These are phyloP conservation scores for Corydoras sp. DNA, from an alignment of 2,113 vertebrate genomes.

Conservation along the genomic window DNA sequence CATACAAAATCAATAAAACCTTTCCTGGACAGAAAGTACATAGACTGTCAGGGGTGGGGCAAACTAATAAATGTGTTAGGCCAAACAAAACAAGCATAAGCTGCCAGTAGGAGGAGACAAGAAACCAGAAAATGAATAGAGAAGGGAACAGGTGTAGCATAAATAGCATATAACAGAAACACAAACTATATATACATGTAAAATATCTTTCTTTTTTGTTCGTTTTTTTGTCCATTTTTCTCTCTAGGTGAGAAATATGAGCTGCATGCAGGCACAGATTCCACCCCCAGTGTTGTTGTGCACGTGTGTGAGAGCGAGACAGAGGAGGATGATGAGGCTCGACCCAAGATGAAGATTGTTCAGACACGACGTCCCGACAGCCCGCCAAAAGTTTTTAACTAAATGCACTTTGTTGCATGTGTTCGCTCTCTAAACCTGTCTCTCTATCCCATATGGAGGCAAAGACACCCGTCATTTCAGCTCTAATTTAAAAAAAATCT, in stretches of 20 bases:
- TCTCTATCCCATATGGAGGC: slow-evolving; percentile 66
- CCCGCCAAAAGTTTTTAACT: slow-evolving; percentile 65
- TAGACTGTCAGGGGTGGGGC: too few species aligned
- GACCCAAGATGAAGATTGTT: slow-evolving; percentile 86
- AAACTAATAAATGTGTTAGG: too few species aligned
- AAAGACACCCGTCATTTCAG: slow-evolving; percentile 69
- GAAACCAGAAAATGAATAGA: too few species aligned
- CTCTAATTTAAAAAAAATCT: slow-evolving; percentile 51
- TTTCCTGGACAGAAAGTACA: too few species aligned
- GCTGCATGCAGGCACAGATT: slow-evolving; percentile 92
- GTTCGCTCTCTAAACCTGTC: slow-evolving; percentile 59
- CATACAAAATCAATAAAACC: too few species aligned
- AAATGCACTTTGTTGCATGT: slow-evolving; percentile 54
- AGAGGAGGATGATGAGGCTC: slow-evolving; percentile 82
- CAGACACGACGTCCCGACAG: slow-evolving; percentile 87
- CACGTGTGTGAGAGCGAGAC: slow-evolving; percentile 90
- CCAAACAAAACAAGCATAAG: too few species aligned
- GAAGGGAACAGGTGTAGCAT: too few species aligned
- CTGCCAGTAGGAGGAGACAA: too few species aligned
- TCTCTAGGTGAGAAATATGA: slow-evolving; percentile 89
- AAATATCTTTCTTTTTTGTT: neutral
- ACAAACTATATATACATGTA: neutral
- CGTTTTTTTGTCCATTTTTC: neutral
- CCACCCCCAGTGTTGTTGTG: slow-evolving; percentile 93
- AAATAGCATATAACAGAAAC: too few species aligned